Conservation (phyloP, 2,113 vertebrate species). For the Leiothrix lutea region DNA sequence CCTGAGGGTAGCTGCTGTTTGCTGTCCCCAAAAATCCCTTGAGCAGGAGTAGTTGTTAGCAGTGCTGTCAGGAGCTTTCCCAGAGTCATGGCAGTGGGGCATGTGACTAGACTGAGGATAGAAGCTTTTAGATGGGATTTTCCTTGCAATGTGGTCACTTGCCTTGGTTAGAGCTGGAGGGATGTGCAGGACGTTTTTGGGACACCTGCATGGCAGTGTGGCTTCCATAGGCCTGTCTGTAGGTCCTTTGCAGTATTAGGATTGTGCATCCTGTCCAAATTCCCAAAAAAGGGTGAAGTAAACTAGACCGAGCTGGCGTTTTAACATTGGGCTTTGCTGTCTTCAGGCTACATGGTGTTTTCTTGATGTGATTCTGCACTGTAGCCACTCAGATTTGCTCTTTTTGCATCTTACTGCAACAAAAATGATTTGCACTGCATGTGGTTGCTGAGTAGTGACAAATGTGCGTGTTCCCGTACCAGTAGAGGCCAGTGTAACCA, state of each 20-base stretch:
- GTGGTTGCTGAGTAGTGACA: background rate
- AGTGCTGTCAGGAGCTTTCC: background rate
- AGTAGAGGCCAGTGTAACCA: slow-evolving; percentile 66
- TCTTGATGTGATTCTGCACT: background rate
- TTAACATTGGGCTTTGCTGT: slow-evolving; percentile 21
- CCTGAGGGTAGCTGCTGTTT: background rate
- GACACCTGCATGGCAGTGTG: background rate
- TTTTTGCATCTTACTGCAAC: slow-evolving; percentile 11
- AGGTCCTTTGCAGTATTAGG: background rate
- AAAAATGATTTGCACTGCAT: background rate
- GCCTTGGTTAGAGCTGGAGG: background rate
- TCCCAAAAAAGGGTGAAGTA: background rate
- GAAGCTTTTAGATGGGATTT: background rate
- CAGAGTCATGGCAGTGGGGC: background rate
- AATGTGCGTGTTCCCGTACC: background rate
- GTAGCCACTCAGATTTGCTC: slow-evolving; percentile 35
- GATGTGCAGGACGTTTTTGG: background rate
- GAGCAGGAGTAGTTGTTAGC: slow-evolving; percentile 1
- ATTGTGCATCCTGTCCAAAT: background rate
- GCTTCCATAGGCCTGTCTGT: background rate
- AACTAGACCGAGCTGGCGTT: background rate
- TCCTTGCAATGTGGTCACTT: background rate
- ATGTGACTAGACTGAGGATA: background rate
- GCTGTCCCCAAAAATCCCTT: background rate
- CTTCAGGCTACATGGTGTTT: background rate